Evolutionary conservation across 2,797 vertebrate genomes (phyloP).

Genomic region (Otolemur crassicaudatus): DNA sequence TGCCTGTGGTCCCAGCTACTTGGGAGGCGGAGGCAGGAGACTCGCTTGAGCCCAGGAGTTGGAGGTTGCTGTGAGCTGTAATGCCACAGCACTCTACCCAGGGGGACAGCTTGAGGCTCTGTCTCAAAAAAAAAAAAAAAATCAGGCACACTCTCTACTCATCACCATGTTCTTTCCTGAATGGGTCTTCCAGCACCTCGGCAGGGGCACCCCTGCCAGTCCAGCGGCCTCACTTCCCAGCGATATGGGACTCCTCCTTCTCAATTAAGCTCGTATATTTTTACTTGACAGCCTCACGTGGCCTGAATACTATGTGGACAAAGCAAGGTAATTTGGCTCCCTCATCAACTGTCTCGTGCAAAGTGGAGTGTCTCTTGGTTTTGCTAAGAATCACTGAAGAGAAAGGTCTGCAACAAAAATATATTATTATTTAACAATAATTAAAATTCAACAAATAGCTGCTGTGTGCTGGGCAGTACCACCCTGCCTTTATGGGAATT

Average conservation of each 20-base stretch:
- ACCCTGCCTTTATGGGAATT: fast-evolving
- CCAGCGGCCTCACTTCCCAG: background rate
- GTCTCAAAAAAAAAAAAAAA: too few relatives aligned
- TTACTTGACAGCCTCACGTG: background rate
- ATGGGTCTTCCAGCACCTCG: fast-evolving
- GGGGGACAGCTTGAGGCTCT: too few relatives aligned
- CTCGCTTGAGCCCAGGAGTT: too few relatives aligned
- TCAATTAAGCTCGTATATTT: fast-evolving
- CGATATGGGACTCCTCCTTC: fast-evolving
- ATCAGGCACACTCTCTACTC: fast-evolving
- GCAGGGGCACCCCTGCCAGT: fast-evolving
- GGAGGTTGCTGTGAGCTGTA: too few relatives aligned
- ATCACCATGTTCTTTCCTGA: fast-evolving
- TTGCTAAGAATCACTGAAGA: background rate
- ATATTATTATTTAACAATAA: too few relatives aligned
- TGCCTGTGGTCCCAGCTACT: too few relatives aligned
- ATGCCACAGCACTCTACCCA: too few relatives aligned
- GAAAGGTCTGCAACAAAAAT: fast-evolving
- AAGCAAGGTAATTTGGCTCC: fast-evolving
- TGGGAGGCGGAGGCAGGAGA: too few relatives aligned
- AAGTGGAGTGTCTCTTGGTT: background rate
- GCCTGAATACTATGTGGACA: fast-evolving
- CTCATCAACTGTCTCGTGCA: fast-evolving
- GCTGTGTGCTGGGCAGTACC: fast-evolving
- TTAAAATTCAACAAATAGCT: fast-evolving